Conservation (phyloP, 2,113 vertebrate species). For the Tetrax tetrax region DNA sequence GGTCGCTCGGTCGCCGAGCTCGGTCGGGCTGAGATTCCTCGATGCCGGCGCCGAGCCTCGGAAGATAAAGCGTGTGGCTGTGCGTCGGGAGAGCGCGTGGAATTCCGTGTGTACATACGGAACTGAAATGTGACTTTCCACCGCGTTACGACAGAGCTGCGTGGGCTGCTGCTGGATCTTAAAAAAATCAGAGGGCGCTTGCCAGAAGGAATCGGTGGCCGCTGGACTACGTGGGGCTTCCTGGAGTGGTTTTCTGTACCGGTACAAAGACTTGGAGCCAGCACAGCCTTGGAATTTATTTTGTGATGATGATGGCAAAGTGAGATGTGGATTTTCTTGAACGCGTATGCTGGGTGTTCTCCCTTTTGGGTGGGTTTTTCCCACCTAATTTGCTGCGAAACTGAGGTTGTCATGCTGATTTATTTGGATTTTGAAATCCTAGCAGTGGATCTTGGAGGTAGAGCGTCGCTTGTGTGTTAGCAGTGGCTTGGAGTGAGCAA, state of each 20-base stretch:
- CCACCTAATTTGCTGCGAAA: rapidly evolving
- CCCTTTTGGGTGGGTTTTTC: background rate
- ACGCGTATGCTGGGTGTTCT: background rate
- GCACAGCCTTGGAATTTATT: background rate
- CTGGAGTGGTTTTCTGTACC: background rate
- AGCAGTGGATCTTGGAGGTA: too few relatives aligned
- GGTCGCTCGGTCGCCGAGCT: background rate
- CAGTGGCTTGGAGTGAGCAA: background rate
- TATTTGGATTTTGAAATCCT: rapidly evolving
- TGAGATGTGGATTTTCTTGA: rapidly evolving
- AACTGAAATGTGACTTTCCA: background rate
- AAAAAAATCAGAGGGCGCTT: background rate
- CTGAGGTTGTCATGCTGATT: rapidly evolving
- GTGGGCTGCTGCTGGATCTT: too few relatives aligned
- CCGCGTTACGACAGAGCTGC: background rate
- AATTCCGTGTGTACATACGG: too few relatives aligned
- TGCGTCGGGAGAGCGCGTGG: too few relatives aligned
- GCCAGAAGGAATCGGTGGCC: background rate
- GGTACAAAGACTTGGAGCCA: rapidly evolving
- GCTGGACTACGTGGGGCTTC: rapidly evolving
- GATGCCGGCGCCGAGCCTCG: rapidly evolving
- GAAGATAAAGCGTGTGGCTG: background rate
- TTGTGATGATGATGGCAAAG: too few relatives aligned
- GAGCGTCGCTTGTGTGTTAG: background rate
- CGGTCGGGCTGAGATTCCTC: background rate